A percentile compares a stretch with the other conserved stretches of the same genome.
Evolutionary conservation across 2,888 invertebrate genomes (phyloP).

Genomic region (Diogma glabrata): DNA sequence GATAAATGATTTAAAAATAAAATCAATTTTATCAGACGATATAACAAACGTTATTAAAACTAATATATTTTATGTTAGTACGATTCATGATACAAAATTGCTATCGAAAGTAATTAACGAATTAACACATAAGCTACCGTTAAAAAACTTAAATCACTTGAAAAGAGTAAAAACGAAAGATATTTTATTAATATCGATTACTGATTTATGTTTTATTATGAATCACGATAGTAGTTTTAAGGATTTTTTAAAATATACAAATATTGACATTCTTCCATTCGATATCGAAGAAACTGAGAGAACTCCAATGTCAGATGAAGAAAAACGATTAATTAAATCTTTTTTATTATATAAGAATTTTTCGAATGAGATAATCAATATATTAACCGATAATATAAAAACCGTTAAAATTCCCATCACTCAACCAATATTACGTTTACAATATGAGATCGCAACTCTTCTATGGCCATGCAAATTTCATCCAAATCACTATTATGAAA

Average conservation of each 20-base stretch:
- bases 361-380: slow-evolving; percentile 3
- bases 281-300: too few species aligned
- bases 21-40: slow-evolving; percentile 45
- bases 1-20: slow-evolving; percentile 16
- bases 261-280: too few species aligned
- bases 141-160: slow-evolving; percentile 53
- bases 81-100: slow-evolving; percentile 45
- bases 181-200: slow-evolving; percentile 42
- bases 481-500: slow-evolving; percentile 62
- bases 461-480: slow-evolving; percentile 81
- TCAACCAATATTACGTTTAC: slow-evolving; percentile 53
- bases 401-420: slow-evolving; percentile 44
- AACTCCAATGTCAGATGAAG: not conserved
- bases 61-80: slow-evolving; percentile 47
- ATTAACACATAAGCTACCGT: slow-evolving; percentile 45
- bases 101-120: slow-evolving; percentile 49
- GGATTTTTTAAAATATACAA: not conserved
- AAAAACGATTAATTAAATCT: not conserved
- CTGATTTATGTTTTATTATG: slow-evolving; percentile 10
- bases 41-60: slow-evolving; percentile 39
- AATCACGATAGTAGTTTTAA: too few species aligned
- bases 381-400: slow-evolving; percentile 33
- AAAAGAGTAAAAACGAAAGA: slow-evolving; percentile 55
- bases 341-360: slow-evolving; percentile 7
- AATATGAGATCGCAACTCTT: slow-evolving; percentile 47